Percentiles rank a stretch among this genome's conserved stretches.
Conservation (phyloP, 2,797 vertebrate genomes). For the Chrosomus eos region DNA sequence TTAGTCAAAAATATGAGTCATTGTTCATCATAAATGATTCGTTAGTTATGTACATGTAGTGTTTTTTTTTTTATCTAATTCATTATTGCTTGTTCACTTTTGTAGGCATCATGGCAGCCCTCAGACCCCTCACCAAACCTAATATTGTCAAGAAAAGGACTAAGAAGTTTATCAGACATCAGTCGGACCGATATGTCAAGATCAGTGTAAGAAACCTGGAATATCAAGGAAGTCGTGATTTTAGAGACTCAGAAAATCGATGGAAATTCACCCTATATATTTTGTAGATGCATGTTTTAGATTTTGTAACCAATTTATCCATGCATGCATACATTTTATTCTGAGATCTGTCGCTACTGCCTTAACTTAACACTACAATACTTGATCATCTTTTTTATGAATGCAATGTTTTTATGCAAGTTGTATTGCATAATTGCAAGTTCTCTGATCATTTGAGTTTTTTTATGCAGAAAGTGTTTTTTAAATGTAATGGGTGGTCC, state of each 20-base stretch:
- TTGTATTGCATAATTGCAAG: neutral
- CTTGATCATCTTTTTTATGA: neutral
- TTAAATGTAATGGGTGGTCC: neutral
- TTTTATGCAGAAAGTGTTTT: neutral
- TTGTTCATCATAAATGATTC: neutral
- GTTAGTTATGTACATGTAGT: neutral
- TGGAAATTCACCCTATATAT: neutral
- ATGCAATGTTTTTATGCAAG: neutral
- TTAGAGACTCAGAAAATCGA: neutral
- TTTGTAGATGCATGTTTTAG: neutral
- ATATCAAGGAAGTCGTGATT: neutral
- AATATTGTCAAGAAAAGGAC: conserved; percentile 97
- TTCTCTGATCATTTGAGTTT: neutral
- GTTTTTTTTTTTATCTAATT: neutral
- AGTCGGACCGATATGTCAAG: conserved; percentile 98
- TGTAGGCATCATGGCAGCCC: conserved; percentile 89
- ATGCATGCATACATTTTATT: neutral
- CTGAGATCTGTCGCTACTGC: too few relatives aligned
- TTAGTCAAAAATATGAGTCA: too few relatives aligned
- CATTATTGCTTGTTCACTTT: neutral
- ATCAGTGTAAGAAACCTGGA: conserved; percentile 82
- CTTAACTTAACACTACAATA: too few relatives aligned
- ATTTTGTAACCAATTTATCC: neutral
- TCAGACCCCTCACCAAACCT: conserved; percentile 91
- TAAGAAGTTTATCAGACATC: conserved; percentile 98